Conservation (phyloP, 2,888 invertebrate species). For the Leptarthrus brevirostris region DNA sequence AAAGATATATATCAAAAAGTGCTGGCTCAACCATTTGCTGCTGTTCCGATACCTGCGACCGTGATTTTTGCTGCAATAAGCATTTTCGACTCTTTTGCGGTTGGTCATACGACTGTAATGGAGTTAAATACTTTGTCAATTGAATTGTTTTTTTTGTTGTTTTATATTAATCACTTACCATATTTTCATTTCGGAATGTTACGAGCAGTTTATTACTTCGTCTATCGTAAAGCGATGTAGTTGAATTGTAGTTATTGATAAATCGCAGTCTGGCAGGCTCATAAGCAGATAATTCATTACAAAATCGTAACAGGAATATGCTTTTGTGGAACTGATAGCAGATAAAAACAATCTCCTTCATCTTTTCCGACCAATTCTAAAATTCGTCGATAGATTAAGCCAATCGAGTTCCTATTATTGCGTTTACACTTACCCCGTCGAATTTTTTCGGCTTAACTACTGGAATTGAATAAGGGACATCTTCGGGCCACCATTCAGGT, state of each 20-base stretch:
- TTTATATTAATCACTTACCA: conserved; percentile 68
- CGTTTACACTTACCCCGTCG: conserved; percentile 64
- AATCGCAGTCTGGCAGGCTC: conserved; percentile 74
- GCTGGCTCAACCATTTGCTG: conserved; percentile 71
- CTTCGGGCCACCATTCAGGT: conserved; percentile 79
- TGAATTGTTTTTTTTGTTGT: not conserved
- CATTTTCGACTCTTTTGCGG: conserved; percentile 66
- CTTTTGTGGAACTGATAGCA: conserved; percentile 81
- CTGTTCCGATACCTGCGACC: conserved; percentile 62
- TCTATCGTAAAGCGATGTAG: conserved; percentile 77
- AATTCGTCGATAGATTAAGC: too few species aligned
- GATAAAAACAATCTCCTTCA: conserved; percentile 75
- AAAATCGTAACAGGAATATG: conserved; percentile 77
- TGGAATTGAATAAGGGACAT: conserved; percentile 75
- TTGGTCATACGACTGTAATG: conserved; percentile 65
- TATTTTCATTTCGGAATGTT: conserved; percentile 81
- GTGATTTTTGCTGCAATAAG: conserved; percentile 65
- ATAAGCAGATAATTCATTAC: conserved; percentile 75
- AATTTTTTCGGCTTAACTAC: conserved; percentile 70
- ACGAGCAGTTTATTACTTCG: conserved; percentile 75
- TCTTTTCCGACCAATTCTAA: conserved; percentile 72
- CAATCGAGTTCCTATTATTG: not conserved
- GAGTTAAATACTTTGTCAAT: too few species aligned
- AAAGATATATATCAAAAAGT: conserved; percentile 76
- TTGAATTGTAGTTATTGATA: conserved; percentile 78